Conservation (phyloP, 2,797 vertebrate genomes). For the Danio choprae region DNA sequence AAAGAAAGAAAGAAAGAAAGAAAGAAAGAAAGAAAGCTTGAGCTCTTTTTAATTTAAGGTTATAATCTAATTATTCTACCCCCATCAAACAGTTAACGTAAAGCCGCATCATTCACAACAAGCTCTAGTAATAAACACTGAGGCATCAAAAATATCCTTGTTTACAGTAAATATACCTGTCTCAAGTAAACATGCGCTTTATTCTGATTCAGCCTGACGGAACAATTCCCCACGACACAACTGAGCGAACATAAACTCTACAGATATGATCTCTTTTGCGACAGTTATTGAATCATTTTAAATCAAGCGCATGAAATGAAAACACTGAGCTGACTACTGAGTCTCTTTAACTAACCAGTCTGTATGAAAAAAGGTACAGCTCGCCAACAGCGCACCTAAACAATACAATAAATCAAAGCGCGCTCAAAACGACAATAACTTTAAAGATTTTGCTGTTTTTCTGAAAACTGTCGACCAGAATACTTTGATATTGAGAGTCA, state of each 20-base stretch:
- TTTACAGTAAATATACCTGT: slow-evolving; percentile 7
- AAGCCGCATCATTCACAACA: too few species aligned
- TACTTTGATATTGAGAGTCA: neutral
- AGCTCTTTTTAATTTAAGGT: neutral
- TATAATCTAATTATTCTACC: neutral
- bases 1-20: slow-evolving; percentile 1
- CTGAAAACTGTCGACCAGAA: slow-evolving; percentile 14
- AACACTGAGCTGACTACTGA: neutral
- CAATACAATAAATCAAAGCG: slow-evolving; percentile 23
- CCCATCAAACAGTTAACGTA: neutral
- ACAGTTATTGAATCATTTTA: too few species aligned
- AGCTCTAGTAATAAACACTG: neutral
- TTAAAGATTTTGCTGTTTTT: neutral
- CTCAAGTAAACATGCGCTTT: slow-evolving; percentile 6
- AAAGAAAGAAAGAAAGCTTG: neutral
- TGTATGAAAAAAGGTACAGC: too few species aligned
- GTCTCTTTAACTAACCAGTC: neutral
- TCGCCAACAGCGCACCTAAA: neutral
- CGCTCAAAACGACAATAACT: neutral
- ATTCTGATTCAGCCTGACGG: neutral
- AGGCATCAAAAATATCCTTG: neutral
- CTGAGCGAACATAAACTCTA: neutral
- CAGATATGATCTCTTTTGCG: neutral
- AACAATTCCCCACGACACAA: neutral
- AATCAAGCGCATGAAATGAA: neutral